Evolutionary conservation across 2,113 vertebrate species (phyloP).

Genomic region (Xiphorhynchus elegans): DNA sequence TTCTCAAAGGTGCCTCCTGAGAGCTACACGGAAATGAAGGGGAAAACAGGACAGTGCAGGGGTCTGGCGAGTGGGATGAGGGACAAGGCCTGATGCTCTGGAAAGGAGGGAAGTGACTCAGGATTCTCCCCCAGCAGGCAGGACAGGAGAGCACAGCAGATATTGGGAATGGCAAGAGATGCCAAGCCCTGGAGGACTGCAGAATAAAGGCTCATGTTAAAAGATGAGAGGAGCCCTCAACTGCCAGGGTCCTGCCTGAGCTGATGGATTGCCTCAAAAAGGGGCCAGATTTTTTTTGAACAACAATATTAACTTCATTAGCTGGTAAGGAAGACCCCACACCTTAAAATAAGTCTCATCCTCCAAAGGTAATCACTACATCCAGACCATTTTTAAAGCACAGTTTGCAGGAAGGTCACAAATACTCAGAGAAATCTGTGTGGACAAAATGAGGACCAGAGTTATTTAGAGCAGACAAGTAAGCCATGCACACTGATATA

Average conservation of each 20-base stretch:
- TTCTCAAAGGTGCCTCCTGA: neutral
- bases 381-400: neutral
- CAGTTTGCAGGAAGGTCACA: conserved; percentile 3
- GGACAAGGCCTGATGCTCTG: neutral
- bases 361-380: conserved; percentile 12
- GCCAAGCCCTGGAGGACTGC: neutral
- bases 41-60: neutral
- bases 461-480: conserved; percentile 4
- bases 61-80: neutral
- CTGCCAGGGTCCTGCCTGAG: neutral
- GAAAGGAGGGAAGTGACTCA: neutral
- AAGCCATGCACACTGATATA: neutral
- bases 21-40: neutral
- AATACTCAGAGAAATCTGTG: neutral
- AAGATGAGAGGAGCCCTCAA: neutral
- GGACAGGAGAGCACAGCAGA: neutral
- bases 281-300: neutral
- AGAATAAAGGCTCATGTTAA: neutral
- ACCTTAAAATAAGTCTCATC: neutral
- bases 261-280: neutral
- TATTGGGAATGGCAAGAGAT: neutral
- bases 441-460: neutral
- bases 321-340: neutral
- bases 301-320: neutral
- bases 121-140: neutral